These are phyloP conservation scores for Eupithecia insigniata DNA, from an alignment of 2,888 invertebrate species.

Conservation along the genomic window DNA sequence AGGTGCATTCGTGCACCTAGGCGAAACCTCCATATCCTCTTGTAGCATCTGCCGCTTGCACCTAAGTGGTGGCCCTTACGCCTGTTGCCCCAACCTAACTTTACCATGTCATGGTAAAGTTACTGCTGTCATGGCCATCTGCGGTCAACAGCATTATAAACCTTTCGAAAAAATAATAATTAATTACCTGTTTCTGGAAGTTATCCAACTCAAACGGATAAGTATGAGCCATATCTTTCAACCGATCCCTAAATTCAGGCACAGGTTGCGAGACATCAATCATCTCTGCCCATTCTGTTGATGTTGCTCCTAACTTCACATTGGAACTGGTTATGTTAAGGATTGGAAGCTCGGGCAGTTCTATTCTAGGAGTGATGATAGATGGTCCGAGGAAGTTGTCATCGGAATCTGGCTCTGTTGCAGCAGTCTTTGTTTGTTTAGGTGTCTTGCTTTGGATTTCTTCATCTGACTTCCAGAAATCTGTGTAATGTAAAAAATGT, in stretches of 20 bases:
- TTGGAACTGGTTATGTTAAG: constrained; percentile 86
- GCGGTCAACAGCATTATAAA: no score
- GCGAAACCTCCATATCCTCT: no score
- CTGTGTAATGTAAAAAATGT: constrained; percentile 45
- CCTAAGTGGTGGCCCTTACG: no score
- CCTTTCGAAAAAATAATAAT: no score
- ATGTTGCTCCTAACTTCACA: constrained; percentile 71
- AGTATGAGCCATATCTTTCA: constrained; percentile 92
- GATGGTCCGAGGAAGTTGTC: constrained; percentile 74
- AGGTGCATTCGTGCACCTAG: no score
- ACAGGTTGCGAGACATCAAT: constrained; percentile 93
- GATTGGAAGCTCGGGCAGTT: constrained; percentile 84
- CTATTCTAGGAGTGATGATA: constrained; percentile 67
- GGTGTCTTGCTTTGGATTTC: constrained; percentile 52
- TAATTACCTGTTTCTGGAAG: constrained; percentile 95
- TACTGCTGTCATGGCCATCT: no score
- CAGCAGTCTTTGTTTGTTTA: constrained; percentile 50
- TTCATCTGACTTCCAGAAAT: constrained; percentile 78
- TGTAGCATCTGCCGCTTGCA: no score
- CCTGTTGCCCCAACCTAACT: no score
- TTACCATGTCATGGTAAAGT: no score
- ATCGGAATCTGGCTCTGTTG: constrained; percentile 54
- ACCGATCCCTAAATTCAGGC: constrained; percentile 90
- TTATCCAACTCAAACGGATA: constrained; percentile 97
- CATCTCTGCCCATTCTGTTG: constrained; percentile 94